These are phyloP conservation scores for Lepeophtheirus salmonis DNA, from an alignment of 1,140 invertebrate genomes.

Conservation along the genomic window DNA sequence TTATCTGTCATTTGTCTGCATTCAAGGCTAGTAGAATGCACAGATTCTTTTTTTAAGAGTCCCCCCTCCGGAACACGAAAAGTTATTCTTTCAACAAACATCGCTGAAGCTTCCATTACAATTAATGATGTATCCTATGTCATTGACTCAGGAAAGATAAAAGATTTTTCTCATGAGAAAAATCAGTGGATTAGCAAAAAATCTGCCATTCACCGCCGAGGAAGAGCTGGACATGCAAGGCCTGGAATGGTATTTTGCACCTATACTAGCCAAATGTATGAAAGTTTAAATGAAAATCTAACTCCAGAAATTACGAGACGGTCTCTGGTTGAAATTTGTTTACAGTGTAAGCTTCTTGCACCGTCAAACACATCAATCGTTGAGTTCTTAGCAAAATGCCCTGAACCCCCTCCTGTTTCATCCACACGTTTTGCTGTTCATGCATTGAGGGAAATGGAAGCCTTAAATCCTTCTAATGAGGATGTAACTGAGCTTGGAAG, in stretches of 20 bases:
- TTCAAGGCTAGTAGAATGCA: constrained; percentile 49
- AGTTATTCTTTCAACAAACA: background rate
- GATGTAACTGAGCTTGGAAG: constrained; percentile 68
- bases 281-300: constrained; percentile 28
- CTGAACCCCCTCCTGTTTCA: constrained; percentile 48
- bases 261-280: background rate
- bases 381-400: constrained; percentile 55
- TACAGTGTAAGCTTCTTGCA: constrained; percentile 67
- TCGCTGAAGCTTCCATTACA: background rate
- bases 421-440: constrained; percentile 17
- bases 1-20: constrained; percentile 45
- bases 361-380: constrained; percentile 52
- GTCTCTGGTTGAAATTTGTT: constrained; percentile 74
- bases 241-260: constrained; percentile 38
- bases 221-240: constrained; percentile 62
- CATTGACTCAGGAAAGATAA: background rate
- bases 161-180: constrained; percentile 32
- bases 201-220: constrained; percentile 51
- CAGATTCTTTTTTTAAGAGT: constrained; percentile 35
- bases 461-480: constrained; percentile 50
- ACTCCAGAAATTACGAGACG: constrained; percentile 61
- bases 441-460: constrained; percentile 48
- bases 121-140: background rate
- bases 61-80: constrained; percentile 27
- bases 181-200: constrained; percentile 53